phyloP scores from a whole-genome alignment of 2,113 vertebrate species.

The Asarcornis scutulata region DNA sequence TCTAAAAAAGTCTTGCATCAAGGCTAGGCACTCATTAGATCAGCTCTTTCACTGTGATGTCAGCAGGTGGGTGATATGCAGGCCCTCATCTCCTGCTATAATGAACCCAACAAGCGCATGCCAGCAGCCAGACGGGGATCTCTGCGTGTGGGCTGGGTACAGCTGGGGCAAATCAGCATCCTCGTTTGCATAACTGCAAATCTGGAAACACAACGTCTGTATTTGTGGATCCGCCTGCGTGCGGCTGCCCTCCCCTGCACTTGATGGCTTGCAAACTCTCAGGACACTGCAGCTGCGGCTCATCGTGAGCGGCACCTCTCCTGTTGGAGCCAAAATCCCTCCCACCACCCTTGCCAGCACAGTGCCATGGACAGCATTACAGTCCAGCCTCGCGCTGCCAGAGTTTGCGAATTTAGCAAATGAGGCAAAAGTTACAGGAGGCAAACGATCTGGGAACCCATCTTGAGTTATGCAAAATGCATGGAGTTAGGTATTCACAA shows the following conservation, averaged over 20 bases:
- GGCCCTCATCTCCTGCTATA: background rate
- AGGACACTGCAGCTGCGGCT: background rate
- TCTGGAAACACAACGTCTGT: background rate
- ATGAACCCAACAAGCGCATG: rapidly evolving
- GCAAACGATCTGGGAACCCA: background rate
- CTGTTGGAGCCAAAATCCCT: background rate
- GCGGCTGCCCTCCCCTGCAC: background rate
- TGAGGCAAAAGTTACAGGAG: background rate
- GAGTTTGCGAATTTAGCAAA: background rate
- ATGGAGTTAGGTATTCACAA: slow-evolving; percentile 59
- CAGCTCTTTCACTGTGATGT: background rate
- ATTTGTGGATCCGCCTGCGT: background rate
- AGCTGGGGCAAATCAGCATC: background rate
- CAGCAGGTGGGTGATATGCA: background rate
- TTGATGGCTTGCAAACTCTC: background rate
- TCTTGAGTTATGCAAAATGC: slow-evolving; percentile 45
- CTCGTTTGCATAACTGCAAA: rapidly evolving
- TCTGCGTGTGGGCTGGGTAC: background rate
- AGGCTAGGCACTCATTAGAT: background rate
- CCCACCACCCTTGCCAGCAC: rapidly evolving
- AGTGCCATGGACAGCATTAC: rapidly evolving
- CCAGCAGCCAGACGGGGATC: background rate
- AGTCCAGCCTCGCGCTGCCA: background rate
- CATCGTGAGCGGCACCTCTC: rapidly evolving
- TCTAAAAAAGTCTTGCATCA: background rate